Evolutionary conservation across 2,888 invertebrate genomes (phyloP), one percentile per base, ranked within the genome.

Genomic region (Leptopilina drosophilae): DNA sequence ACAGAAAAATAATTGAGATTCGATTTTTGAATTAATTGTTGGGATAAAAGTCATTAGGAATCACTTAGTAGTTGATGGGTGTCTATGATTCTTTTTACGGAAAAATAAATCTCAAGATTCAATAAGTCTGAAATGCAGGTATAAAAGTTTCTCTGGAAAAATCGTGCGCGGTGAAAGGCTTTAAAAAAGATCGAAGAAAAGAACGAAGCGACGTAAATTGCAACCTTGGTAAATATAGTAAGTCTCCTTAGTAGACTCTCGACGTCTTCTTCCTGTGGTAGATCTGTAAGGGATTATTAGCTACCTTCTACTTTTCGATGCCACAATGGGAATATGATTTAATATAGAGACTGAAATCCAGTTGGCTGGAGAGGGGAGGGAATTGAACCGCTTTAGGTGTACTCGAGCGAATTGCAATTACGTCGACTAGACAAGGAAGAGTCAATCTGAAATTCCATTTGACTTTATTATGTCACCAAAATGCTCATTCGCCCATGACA

Each of bases 281-380:
- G 84, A 85, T 87, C 84, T 83, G 84, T 83, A 79, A 82, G 83
- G 81, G 86, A 88, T 88, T 88, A 88, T 86, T 87, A 87, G 80
- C 82, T 80, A 77, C 77, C 84, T 82, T 86, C 84, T 73, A 76
- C 84, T 84, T 82, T 84, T 84, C 83, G 80, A 79, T 82, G 80
- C 82, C 84, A 85, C 86, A 86, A 88, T 86, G 86, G 87, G 49
- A 88, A 86, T 84, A 87, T 86, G 87, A 88, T 89, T 89, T 87
- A 88, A 89, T 85, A 86, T 87, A 84, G 85, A 82, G 85, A 82
- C 12, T 83, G 67, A 80, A 83, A 85, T 82, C 83, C 86, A 87
- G 86, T 87, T 85, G 84, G 80, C 80, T 1, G 12, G 12, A 12
- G 49, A 11, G 49, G 12, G 87, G 87, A 85, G 84, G 80, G 81